These are phyloP conservation scores for Kradibia gibbosae DNA, from an alignment of 1,140 invertebrate species.

Conservation along the genomic window DNA sequence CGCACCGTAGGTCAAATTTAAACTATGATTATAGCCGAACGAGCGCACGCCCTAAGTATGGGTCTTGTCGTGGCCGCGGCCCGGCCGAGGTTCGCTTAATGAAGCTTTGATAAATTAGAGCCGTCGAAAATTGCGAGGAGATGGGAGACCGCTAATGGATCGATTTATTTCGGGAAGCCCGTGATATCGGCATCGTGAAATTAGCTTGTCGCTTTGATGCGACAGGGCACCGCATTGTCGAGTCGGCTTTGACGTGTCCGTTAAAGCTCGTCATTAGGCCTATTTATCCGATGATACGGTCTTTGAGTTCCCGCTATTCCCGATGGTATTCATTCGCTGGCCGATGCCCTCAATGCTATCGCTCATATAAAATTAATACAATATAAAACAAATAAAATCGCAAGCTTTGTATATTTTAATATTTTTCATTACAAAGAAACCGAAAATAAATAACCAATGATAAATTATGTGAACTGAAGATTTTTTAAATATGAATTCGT, in stretches of 20 bases:
- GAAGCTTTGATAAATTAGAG: constrained; percentile 73
- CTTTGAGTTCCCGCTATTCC: neutral
- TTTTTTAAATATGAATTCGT: too few species aligned
- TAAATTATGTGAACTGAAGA: too few species aligned
- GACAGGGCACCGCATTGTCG: neutral
- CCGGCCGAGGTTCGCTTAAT: constrained; percentile 58
- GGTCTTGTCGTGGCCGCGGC: constrained; percentile 60
- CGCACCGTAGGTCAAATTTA: constrained; percentile 67
- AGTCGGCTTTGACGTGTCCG: neutral
- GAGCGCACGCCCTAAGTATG: constrained; percentile 67
- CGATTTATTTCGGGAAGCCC: constrained; percentile 56
- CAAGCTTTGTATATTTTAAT: too few species aligned
- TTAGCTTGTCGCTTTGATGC: constrained; percentile 29
- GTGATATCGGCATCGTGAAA: constrained; percentile 11
- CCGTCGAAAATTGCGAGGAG: constrained; percentile 68
- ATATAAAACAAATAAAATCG: too few species aligned
- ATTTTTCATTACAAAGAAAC: too few species aligned
- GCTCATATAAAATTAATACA: too few species aligned
- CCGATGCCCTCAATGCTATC: too few species aligned
- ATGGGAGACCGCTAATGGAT: constrained; percentile 54
- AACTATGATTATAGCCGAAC: constrained; percentile 72
- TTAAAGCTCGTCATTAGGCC: constrained; percentile 4
- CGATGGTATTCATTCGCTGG: neutral
- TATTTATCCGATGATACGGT: neutral
- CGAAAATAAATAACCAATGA: too few species aligned